These are phyloP conservation scores for Megaleporinus macrocephalus DNA, from an alignment of 2,113 vertebrate species.

Conservation along the genomic window DNA sequence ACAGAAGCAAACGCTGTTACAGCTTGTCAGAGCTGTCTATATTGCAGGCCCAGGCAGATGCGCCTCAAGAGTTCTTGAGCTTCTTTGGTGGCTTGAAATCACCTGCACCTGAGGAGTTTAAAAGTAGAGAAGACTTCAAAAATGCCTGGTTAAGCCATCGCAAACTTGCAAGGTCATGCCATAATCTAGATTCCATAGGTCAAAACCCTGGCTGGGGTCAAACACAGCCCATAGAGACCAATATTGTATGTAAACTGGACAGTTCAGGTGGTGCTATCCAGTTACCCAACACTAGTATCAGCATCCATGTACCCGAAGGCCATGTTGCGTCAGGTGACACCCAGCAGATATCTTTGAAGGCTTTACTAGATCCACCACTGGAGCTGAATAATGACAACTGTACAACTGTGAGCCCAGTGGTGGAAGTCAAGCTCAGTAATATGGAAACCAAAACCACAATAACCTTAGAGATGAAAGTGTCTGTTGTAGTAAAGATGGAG, in stretches of 20 bases:
- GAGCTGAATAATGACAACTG: slow-evolving; percentile 93
- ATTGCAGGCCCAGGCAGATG: slow-evolving; percentile 84
- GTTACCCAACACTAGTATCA: slow-evolving; percentile 91
- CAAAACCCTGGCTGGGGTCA: slow-evolving; percentile 97
- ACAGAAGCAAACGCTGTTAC: slow-evolving; percentile 94
- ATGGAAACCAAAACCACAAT: slow-evolving; percentile 88
- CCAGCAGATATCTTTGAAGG: slow-evolving; percentile 93
- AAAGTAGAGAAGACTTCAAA: slow-evolving; percentile 94
- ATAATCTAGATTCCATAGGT: slow-evolving; percentile 90
- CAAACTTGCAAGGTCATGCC: slow-evolving; percentile 94
- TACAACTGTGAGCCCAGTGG: slow-evolving; percentile 89
- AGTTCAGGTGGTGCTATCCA: slow-evolving; percentile 89
- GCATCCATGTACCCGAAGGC: slow-evolving; percentile 88
- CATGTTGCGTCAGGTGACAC: slow-evolving; percentile 86
- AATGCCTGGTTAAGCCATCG: slow-evolving; percentile 93
- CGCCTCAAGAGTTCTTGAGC: slow-evolving; percentile 57
- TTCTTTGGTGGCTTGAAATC: slow-evolving; percentile 89
- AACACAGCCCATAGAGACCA: slow-evolving; percentile 93
- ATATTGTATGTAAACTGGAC: slow-evolving; percentile 90
- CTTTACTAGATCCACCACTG: slow-evolving; percentile 88
- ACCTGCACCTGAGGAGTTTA: slow-evolving; percentile 92
- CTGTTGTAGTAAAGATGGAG: slow-evolving; percentile 86
- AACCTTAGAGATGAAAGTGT: slow-evolving; percentile 91
- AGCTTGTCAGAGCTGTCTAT: slow-evolving; percentile 93
- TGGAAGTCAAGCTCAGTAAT: slow-evolving; percentile 94